phyloP scores from a whole-genome alignment of 1,140 invertebrate species.

The Arctopsyche grandis region DNA sequence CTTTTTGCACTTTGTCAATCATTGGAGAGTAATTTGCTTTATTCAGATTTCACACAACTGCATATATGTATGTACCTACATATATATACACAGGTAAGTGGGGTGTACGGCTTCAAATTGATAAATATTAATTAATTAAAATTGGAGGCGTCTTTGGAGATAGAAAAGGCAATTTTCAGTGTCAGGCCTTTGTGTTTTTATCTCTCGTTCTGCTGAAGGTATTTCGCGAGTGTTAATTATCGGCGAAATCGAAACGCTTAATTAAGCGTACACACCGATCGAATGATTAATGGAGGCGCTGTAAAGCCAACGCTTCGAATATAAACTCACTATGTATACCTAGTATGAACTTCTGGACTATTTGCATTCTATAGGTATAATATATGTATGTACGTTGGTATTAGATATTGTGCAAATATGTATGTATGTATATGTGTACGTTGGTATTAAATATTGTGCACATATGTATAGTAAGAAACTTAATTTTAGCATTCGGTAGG shows the following conservation, averaged over 20 bases:
- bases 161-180: not conserved
- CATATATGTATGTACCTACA: not conserved
- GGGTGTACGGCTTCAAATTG: not conserved
- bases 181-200: conserved; percentile 10
- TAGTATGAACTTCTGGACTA: too few relatives aligned
- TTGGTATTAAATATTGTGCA: too few relatives aligned
- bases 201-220: not conserved
- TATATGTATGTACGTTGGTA: too few relatives aligned
- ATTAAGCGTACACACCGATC: conserved; percentile 15
- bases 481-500: too few relatives aligned
- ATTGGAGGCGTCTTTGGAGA: not conserved
- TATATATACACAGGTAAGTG: not conserved
- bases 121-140: not conserved
- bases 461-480: too few relatives aligned
- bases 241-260: conserved; percentile 10
- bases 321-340: not conserved
- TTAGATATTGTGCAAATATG: too few relatives aligned
- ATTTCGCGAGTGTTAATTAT: conserved; percentile 3
- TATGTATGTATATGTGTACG: too few relatives aligned
- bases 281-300: conserved; percentile 18
- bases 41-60: too few relatives aligned
- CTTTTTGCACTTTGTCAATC: too few relatives aligned
- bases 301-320: not conserved
- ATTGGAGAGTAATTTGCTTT: too few relatives aligned
- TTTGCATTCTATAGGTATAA: too few relatives aligned